Evolutionary conservation across 2,888 invertebrate species (phyloP), one percentile per base, ranked within the genome.

Genomic region (Malthinus flaveolus): DNA sequence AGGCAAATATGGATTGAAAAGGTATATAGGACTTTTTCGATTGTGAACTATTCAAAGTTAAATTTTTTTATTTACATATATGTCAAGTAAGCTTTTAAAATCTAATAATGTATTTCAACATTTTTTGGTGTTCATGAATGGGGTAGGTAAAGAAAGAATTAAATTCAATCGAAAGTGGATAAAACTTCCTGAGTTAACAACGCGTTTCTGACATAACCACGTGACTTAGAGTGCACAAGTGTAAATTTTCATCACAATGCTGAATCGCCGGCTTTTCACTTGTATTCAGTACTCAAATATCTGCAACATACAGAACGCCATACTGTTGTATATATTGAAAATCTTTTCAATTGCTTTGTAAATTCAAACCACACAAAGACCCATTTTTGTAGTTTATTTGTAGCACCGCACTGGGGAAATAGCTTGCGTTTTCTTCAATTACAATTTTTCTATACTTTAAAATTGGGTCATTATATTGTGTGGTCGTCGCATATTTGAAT

Each of bases 311-410:
- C 75, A 75, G 68, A 61, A 65, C 69, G 69, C 72, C 58, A 71
- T 72, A 74, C 71, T 74, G 73, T 51, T 56, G 54, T 73, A 75
- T 74, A 77, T 77, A 76, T 76, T 77, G 77, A 78, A 42, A 78
- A 78, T 77, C 78, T 78, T 78, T 78, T 78, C 76, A 76, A 78
- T 76, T 78, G 78, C 78, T 78, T 78, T 78, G 78, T 78, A 78
- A 78, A 78, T 78, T 76, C 75, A 73, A 67, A 74, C 77, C 76
- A 64, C 78, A 78, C 77, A 78, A 78, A 75, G 71, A 62, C 59
- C 61, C 73, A 74, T 77, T 77, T 78, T 76, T 77, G 77, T 77
- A 77, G 77, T 77, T 78, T 77, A 77, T 78, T 77, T 75, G 77
- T 73, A 71, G 74, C 74, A 71, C 75, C 72, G 68, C 71, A 68